Base-by-base conservation (phyloP, 2,113 vertebrate genomes). In the Pomatorhinus ruficollis region DNA sequence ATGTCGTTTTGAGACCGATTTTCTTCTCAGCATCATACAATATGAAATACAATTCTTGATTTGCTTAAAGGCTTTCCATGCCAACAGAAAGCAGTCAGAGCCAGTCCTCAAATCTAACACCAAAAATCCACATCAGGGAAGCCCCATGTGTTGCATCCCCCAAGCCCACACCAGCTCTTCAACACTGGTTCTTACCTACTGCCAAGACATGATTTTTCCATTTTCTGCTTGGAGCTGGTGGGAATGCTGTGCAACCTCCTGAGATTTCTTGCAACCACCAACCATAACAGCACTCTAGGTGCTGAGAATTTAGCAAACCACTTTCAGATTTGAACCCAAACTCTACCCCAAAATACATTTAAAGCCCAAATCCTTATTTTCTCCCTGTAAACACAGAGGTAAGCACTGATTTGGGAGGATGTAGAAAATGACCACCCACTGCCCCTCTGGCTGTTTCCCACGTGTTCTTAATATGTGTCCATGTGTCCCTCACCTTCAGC, bases 401-500 rank as follows among this genome's bases (percentile, higher is more conserved):
- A 24, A 90, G 50, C 33, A 42, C 10, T 69, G 31, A n/a, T 83
- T 82, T 44, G 50, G 3, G 16, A 14, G 11, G 12, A 35, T 40
- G 37, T 8, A 4, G 22, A 77, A 95, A 80, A 61, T 57, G 18
- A 81, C 20, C 1, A 4, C 12, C 10, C 2, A 1, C 33, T 76
- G 39, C 15, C 21, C 25, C 27, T 82, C 37, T 74, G 56, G 11
- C 69, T 31, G 1, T 27, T 87, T 85, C 30, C 47, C 39, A 27
- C 3, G 0, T 31, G 19, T 11, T 79, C 21, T 44, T 66, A 35
- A 28, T 3, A 3, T 0, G 0, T 59, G 44, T 52, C n/a, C 0
- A 2, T 3, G 1, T 30, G 68, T 54, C 15, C 14, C 35, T 83
- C 40, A 17, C 11, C 63, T 90, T 88, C 57, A 72, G 27, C 70